Percentiles rank a stretch among this genome's conserved stretches.
These are phyloP conservation scores for Intellagama lesueurii DNA, from an alignment of 2,797 vertebrate species.

Conservation along the genomic window DNA sequence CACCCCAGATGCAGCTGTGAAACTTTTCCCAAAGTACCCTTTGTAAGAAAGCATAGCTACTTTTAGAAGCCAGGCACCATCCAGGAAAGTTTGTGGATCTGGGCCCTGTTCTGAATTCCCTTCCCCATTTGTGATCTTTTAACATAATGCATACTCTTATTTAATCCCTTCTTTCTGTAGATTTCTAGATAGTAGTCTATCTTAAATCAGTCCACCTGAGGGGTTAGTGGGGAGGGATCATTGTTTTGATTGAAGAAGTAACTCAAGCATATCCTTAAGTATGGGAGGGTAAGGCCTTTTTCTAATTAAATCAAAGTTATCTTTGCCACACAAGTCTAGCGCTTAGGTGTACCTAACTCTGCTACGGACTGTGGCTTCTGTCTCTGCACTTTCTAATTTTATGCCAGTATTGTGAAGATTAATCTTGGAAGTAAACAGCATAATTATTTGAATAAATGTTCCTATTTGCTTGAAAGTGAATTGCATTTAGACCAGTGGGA, in stretches of 20 bases:
- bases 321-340: neutral
- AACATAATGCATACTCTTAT: neutral
- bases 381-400: neutral
- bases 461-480: neutral
- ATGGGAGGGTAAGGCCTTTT: neutral
- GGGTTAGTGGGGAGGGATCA: neutral
- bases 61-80: neutral
- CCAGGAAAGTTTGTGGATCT: neutral
- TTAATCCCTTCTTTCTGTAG: neutral
- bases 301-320: neutral
- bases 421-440: neutral
- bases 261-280: neutral
- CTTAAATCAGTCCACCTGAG: neutral
- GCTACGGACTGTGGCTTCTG: neutral
- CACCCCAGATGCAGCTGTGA: neutral
- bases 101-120: no score
- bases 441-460: neutral
- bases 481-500: neutral
- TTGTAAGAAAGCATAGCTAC: neutral
- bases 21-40: neutral
- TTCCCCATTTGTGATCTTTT: neutral
- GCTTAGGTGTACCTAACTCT: neutral
- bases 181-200: neutral
- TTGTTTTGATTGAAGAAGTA: neutral
- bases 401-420: neutral